Conservation (phyloP, 2,888 invertebrate genomes). For the Pollenia griseotomentosa region DNA sequence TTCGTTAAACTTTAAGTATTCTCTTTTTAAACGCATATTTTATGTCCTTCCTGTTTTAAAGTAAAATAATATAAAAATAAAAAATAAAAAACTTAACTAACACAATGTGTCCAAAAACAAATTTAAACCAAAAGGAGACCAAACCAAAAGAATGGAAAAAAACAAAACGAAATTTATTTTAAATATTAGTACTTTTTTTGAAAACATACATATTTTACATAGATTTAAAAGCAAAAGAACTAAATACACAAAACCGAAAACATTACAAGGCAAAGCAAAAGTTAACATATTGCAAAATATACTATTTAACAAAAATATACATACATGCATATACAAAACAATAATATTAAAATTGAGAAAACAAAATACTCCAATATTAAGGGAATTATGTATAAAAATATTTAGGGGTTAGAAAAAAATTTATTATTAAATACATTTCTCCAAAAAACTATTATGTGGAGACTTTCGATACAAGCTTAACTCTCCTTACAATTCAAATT, state of each 20-base stretch:
- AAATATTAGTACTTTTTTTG: slow-evolving; percentile 45
- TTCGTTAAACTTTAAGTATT: too few relatives aligned
- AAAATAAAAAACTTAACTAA: slow-evolving; percentile 2
- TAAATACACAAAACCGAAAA: slow-evolving; percentile 40
- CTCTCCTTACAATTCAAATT: too few relatives aligned
- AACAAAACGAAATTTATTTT: slow-evolving; percentile 69
- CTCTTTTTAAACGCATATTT: slow-evolving; percentile 11
- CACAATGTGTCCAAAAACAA: slow-evolving; percentile 50
- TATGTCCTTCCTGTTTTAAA: slow-evolving; percentile 6
- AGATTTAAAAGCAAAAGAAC: slow-evolving; percentile 7
- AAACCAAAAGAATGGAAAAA: slow-evolving; percentile 26
- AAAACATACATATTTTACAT: slow-evolving; percentile 34
- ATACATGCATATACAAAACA: slow-evolving; percentile 21
- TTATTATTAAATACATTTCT: background rate
- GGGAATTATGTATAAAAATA: background rate
- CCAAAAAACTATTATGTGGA: too few relatives aligned
- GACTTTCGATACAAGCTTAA: too few relatives aligned
- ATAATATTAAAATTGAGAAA: slow-evolving; percentile 11
- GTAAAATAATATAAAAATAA: background rate
- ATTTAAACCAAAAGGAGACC: slow-evolving; percentile 53
- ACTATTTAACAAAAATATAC: slow-evolving; percentile 32
- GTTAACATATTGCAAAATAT: slow-evolving; percentile 57
- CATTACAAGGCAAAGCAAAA: slow-evolving; percentile 41
- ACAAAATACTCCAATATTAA: background rate
- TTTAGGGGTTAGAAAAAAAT: background rate